Percentiles rank a stretch among this genome's conserved stretches.
Evolutionary conservation across 2,113 vertebrate species (phyloP).

Genomic region (Cyphomyrus discorhynchus): DNA sequence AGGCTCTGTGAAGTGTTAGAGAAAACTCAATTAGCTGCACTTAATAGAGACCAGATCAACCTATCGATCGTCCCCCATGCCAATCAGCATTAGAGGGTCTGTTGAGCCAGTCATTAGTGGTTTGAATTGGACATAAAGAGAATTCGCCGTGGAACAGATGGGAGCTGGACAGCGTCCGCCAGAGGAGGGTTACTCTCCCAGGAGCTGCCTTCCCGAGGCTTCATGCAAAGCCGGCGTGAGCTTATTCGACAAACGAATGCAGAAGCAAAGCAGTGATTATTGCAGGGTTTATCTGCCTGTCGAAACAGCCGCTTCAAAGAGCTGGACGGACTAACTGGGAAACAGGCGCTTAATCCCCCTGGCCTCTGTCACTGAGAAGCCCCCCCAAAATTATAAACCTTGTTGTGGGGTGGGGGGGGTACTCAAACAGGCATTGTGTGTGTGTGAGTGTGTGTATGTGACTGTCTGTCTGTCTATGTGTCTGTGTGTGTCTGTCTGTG

Average conservation of each 20-base stretch:
- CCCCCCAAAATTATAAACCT: background rate
- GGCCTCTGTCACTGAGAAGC: background rate
- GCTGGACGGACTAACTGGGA: background rate
- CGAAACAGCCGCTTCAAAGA: background rate
- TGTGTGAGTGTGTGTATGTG: background rate
- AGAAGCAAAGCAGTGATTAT: background rate
- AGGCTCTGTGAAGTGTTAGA: background rate
- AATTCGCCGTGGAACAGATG: background rate
- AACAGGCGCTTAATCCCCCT: background rate
- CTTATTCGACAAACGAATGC: background rate
- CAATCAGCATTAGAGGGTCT: slow-evolving; percentile 14
- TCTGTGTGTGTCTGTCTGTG: background rate
- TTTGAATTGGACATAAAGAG: slow-evolving; percentile 8
- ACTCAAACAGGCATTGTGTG: background rate
- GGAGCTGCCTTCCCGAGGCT: background rate
- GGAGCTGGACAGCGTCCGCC: background rate
- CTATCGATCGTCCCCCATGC: slow-evolving; percentile 7
- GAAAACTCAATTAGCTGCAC: slow-evolving; percentile 18
- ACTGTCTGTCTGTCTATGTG: background rate
- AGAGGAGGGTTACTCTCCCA: background rate
- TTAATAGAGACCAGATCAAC: slow-evolving; percentile 16
- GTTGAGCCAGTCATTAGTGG: slow-evolving; percentile 15
- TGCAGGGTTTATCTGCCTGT: background rate
- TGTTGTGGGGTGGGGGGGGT: background rate
- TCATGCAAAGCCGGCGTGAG: background rate